Percentiles rank a stretch among this genome's conserved stretches.
phyloP scores from a whole-genome alignment of 1,140 invertebrate genomes.

The Pygmarrhopalites habei region DNA sequence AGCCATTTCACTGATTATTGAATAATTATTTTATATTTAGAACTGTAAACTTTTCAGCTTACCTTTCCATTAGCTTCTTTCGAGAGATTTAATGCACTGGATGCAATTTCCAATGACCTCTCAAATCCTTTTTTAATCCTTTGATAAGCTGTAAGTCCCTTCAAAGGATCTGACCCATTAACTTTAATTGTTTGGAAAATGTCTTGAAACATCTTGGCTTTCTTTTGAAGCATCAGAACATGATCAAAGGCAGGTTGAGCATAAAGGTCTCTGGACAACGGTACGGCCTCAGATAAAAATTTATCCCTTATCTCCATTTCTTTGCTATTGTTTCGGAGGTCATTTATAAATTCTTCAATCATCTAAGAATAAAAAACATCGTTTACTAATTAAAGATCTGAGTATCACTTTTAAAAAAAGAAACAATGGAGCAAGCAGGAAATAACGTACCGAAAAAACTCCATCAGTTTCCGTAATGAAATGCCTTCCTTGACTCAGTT shows the following conservation, averaged over 20 bases:
- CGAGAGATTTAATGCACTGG: constrained; percentile 9
- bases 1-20: too few relatives aligned
- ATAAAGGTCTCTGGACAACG: constrained; percentile 41
- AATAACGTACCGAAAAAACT: constrained; percentile 19
- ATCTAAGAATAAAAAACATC: constrained; percentile 15
- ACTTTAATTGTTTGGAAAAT: constrained; percentile 7
- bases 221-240: constrained; percentile 15
- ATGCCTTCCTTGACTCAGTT: constrained; percentile 10
- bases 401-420: constrained; percentile 10
- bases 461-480: constrained; percentile 24
- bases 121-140: constrained; percentile 30
- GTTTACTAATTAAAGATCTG: constrained; percentile 3
- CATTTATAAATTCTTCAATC: constrained; percentile 33
- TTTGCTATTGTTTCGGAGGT: constrained; percentile 41
- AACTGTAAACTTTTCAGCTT: too few relatives aligned
- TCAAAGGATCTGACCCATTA: constrained; percentile 14
- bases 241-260: constrained; percentile 40
- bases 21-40: too few relatives aligned
- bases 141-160: constrained; percentile 27
- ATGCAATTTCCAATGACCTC: constrained; percentile 17
- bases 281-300: constrained; percentile 41
- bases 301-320: constrained; percentile 40
- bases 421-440: neutral
- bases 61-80: constrained; percentile 10
- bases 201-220: constrained; percentile 9